Percentiles rank a stretch among this genome's conserved stretches.
Conservation (phyloP, 2,113 vertebrate genomes). For the Plecturocebus donacophilus region DNA sequence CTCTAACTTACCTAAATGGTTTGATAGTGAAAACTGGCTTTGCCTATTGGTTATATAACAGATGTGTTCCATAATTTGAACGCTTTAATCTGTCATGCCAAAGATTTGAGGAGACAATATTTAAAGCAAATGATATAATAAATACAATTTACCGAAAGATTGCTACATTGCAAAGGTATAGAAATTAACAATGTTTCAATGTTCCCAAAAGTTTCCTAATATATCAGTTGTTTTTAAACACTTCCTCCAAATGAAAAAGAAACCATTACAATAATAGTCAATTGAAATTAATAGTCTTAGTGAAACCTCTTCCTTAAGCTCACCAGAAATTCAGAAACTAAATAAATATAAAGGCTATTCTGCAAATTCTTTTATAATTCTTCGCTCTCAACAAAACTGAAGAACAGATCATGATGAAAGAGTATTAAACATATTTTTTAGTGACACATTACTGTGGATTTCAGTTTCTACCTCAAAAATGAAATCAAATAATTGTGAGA, state of each 20-base stretch:
- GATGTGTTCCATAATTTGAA: background rate
- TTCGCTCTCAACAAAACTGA: slow-evolving; percentile 19
- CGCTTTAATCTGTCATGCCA: background rate
- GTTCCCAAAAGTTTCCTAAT: background rate
- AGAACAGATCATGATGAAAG: background rate
- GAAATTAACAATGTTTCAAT: background rate
- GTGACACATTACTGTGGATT: background rate
- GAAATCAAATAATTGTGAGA: slow-evolving; percentile 1
- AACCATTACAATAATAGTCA: background rate
- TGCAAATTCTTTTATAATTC: slow-evolving; percentile 28
- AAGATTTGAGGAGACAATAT: slow-evolving; percentile 5
- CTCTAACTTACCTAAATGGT: background rate
- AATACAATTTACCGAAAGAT: background rate
- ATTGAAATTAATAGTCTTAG: background rate
- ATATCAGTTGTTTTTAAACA: background rate
- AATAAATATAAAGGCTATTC: slow-evolving; percentile 1
- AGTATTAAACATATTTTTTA: slow-evolving; percentile 10
- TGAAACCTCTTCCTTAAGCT: background rate
- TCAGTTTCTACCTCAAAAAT: slow-evolving; percentile 17
- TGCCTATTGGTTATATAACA: background rate
- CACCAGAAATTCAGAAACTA: background rate
- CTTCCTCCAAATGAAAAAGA: background rate
- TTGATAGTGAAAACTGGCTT: slow-evolving; percentile 22
- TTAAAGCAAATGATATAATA: background rate
- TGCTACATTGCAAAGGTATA: background rate